Base-by-base conservation (phyloP, 2,888 invertebrate genomes). In the Thymelicus sylvestris region DNA sequence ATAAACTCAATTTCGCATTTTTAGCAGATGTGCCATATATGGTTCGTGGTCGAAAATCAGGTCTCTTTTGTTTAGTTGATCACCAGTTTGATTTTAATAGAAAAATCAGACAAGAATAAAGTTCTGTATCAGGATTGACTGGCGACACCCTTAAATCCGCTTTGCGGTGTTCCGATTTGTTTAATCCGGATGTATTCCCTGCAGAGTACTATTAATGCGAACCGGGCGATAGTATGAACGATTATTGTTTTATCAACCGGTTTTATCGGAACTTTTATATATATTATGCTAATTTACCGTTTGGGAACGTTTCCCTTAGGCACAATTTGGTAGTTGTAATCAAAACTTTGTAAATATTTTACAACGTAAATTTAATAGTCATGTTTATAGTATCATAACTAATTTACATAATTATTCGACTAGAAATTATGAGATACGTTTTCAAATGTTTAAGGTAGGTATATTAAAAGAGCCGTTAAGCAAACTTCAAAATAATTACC, bases 171-270 rank as follows among this genome's bases (percentile, higher is more conserved):
- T 47, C 66, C 57, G 44, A 57, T 66, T 44, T 66, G 57, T 57
- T 57, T 66, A 66, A 66, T 66, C 57, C 66, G 57, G 57, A 19
- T 41, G 57, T 57, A 66, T 66, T 66, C 66, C 66, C 66, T 44
- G 6, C 31, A 57, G 66, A 66, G 13, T 47, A 66, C 66, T 66
- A 66, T 66, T 66, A 57, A 66, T 57, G 66, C 44, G 10, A 38
- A 52, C 12, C 24, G 57, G 57, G 44, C 39, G 66, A 57, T 41
- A 41, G 55, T 65, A 65, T 65, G 55, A 52, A 52, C 52, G 52
- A 55, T 65, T 65, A 65, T 52, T 55, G 52, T 65, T 65, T 65
- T 65, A 65, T 41, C 63, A 65, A 65, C 6, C 55, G 13, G 13
- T 65, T 39, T 24, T 4, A 55, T 55, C 41, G 39, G 6, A 41